A percentile compares a stretch with the other conserved stretches of the same genome.
These are phyloP conservation scores for Troides oblongomaculatus DNA, from an alignment of 2,888 invertebrate species.

Conservation along the genomic window DNA sequence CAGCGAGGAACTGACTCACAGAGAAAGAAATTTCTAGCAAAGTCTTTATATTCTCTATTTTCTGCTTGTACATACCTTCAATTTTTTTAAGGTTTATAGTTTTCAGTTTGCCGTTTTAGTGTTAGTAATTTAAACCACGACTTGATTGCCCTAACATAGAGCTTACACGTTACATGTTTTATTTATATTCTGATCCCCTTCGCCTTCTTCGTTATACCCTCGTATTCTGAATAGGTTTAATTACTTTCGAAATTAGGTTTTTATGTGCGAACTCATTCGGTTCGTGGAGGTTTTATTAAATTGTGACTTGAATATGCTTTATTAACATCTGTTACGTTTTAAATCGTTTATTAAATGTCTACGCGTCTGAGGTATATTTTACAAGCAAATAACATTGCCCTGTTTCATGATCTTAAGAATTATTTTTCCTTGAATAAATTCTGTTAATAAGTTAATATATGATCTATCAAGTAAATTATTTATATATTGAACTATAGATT, in stretches of 20 bases:
- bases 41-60: too few relatives aligned
- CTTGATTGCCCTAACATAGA: conserved; percentile 39
- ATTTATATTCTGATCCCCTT: conserved; percentile 53
- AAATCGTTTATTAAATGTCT: conserved; percentile 19
- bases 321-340: conserved; percentile 16
- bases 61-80: too few relatives aligned
- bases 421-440: too few relatives aligned
- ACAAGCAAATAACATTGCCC: neutral
- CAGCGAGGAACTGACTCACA: too few relatives aligned
- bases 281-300: conserved; percentile 30
- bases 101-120: neutral
- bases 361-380: conserved; percentile 2
- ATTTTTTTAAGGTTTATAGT: too few relatives aligned
- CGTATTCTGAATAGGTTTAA: conserved; percentile 54
- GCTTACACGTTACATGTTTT: conserved; percentile 58
- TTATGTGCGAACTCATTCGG: conserved; percentile 26
- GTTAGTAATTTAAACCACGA: conserved; percentile 4
- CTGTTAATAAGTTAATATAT: too few relatives aligned
- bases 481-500: too few relatives aligned
- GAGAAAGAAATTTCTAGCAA: too few relatives aligned
- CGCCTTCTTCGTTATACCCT: conserved; percentile 48
- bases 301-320: conserved; percentile 25
- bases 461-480: too few relatives aligned
- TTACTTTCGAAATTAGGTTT: conserved; percentile 46
- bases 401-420: too few relatives aligned